Evolutionary conservation across 2,888 invertebrate genomes (phyloP).

Genomic region (Crocallis elinguaria): DNA sequence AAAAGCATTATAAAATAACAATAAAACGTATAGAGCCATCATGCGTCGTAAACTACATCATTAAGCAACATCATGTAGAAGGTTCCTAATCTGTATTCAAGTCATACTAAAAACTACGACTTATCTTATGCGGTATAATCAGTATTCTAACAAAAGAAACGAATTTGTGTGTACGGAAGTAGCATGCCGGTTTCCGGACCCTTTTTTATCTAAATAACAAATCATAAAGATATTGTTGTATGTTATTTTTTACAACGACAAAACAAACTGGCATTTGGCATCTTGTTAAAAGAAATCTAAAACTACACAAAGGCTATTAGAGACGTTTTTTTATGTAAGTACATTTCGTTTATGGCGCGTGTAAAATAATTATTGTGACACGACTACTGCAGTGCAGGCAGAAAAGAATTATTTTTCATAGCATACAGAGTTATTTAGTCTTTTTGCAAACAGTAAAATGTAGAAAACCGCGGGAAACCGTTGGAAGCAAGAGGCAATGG

Average conservation of each 20-base stretch:
- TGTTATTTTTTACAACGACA: background rate
- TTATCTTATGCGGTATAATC: conserved; percentile 38
- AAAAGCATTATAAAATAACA: conserved; percentile 14
- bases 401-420: too few species aligned
- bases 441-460: too few species aligned
- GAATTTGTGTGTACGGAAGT: conserved; percentile 54
- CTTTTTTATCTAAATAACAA: conserved; percentile 37
- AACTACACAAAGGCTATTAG: too few species aligned
- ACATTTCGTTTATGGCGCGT: too few species aligned
- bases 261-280: background rate
- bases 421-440: too few species aligned
- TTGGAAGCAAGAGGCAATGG: too few species aligned
- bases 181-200: conserved; percentile 56
- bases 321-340: too few species aligned
- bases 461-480: too few species aligned
- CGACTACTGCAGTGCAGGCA: too few species aligned
- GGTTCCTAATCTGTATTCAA: conserved; percentile 18
- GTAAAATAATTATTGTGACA: too few species aligned
- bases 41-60: conserved; percentile 13
- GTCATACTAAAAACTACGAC: conserved; percentile 19
- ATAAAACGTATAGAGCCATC: conserved; percentile 20
- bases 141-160: conserved; percentile 58
- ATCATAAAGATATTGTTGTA: conserved; percentile 18
- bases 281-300: too few species aligned
- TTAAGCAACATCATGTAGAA: conserved; percentile 4